Evolutionary conservation across 2,113 vertebrate species (phyloP), one percentile per base, ranked within the genome.

Genomic region (Phyllopteryx taeniolatus): DNA sequence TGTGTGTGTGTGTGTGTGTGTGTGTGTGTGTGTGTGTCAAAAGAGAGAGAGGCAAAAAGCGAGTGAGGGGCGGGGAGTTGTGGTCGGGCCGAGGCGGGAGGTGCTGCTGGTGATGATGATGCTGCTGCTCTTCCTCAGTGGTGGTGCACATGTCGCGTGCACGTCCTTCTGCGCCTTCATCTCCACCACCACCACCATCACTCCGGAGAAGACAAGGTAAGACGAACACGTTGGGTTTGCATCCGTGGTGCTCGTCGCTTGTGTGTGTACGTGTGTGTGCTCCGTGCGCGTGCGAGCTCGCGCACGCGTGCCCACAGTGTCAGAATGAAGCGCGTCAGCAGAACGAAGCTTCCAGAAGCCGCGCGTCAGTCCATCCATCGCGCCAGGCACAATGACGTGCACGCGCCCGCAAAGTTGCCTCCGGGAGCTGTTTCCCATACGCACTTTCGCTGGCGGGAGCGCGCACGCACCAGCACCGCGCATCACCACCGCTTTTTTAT

Each of bases 61-160:
- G 20, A 13, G 3, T 7, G n/a, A 14, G 62, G 11, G 35, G 12
- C 33, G 63, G 63, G n/a, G n/a, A 3, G 44, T 66, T 13, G 6
- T 13, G 63, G 43, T 27, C 59, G n/a, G 13, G 13, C n/a, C n/a
- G 63, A 46, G 63, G 12, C 63, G 43, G 43, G 62, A 64, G 19
- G 42, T 64, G 22, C 11, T 27, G n/a, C 8, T 61, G 59, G 3
- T 61, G 59, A 8, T 60, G 59, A 60, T 14, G 31, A 8, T 59
- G 56, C 11, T 31, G 56, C 17, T 66, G n/a, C 44, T n/a, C 64
- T 47, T 66, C 64, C n/a, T 46, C 43, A 66, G 64, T 47, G n/a
- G n/a, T 4, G n/a, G 6, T 47, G 64, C 64, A 44, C 44, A 31
- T 66, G 43, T 66, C 64, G 64, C 13, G 43, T 66, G 64, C 62